These are phyloP conservation scores for Pseudopodoces humilis DNA, from an alignment of 2,113 vertebrate species.

Conservation along the genomic window DNA sequence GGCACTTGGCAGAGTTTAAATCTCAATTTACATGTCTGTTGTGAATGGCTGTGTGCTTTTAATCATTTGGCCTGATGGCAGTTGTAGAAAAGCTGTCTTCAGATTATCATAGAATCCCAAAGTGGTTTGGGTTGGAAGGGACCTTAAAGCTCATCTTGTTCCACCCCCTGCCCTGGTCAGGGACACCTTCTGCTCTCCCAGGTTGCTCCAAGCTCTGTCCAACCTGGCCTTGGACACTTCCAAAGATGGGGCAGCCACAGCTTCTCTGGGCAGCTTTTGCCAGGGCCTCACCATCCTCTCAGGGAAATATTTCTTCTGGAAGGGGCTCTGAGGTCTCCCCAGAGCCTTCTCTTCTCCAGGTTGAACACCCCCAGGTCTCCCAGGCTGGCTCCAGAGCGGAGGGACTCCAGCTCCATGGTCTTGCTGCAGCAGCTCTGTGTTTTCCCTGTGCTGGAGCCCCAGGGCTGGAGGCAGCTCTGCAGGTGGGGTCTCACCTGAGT, in stretches of 20 bases:
- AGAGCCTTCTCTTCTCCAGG: not conserved
- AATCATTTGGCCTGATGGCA: not conserved
- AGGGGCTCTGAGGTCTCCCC: not conserved
- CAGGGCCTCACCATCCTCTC: not conserved
- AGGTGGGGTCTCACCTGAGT: not conserved
- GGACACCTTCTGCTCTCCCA: not conserved
- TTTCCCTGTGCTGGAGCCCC: not conserved
- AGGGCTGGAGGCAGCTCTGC: not conserved
- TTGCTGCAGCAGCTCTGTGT: not conserved
- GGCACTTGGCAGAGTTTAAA: not conserved
- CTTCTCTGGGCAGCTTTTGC: not conserved
- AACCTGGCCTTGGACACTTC: not conserved
- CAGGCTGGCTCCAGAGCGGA: not conserved
- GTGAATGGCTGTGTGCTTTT: not conserved
- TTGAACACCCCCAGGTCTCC: not conserved
- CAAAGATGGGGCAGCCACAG: not conserved
- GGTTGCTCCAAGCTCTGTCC: fast-evolving
- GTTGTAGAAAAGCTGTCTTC: not conserved
- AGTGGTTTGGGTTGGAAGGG: not conserved
- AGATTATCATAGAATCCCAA: not conserved
- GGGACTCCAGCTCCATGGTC: not conserved
- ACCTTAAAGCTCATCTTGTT: not conserved
- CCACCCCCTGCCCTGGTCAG: not conserved
- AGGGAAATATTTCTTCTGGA: not conserved
- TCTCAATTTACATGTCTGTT: not conserved